A percentile compares a stretch with the other conserved stretches of the same genome.
phyloP scores from a whole-genome alignment of 1,140 invertebrate species.

The Pseudomyrmex cubaensis region DNA sequence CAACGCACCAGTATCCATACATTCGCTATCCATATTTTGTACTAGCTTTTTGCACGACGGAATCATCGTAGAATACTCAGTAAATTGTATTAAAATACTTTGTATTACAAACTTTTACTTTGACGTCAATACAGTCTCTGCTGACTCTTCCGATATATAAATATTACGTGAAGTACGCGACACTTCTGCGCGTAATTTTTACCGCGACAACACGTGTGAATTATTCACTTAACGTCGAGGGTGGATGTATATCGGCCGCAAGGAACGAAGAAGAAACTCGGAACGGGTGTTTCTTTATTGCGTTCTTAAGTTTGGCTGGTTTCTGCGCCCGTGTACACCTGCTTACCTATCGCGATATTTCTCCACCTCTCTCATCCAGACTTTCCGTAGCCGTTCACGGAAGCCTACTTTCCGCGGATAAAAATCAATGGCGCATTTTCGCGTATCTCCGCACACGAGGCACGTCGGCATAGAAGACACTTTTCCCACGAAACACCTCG shows the following conservation, averaged over 20 bases:
- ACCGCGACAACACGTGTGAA: not conserved
- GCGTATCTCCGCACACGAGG: slow-evolving; percentile 65
- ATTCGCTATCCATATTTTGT: no score
- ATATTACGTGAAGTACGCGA: not conserved
- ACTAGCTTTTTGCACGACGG: no score
- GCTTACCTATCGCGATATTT: slow-evolving; percentile 65
- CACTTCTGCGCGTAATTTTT: slow-evolving; percentile 9
- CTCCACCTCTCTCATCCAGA: slow-evolving; percentile 10
- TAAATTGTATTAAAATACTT: no score
- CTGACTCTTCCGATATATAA: not conserved
- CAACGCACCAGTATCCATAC: no score
- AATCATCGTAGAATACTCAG: no score
- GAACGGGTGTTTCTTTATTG: slow-evolving; percentile 28
- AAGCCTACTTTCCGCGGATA: slow-evolving; percentile 74
- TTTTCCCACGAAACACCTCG: slow-evolving; percentile 62
- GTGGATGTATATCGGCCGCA: not conserved
- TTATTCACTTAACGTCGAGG: slow-evolving; percentile 22
- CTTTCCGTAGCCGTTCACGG: slow-evolving; percentile 40
- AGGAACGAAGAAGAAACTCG: slow-evolving; percentile 12
- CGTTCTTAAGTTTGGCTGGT: slow-evolving; percentile 4
- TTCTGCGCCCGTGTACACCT: slow-evolving; percentile 41
- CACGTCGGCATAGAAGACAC: slow-evolving; percentile 72
- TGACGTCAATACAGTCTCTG: no score
- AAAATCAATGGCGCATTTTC: slow-evolving; percentile 75
- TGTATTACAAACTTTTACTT: no score